Evolutionary conservation across 2,113 vertebrate genomes (phyloP).

Genomic region (Colaptes auratus): DNA sequence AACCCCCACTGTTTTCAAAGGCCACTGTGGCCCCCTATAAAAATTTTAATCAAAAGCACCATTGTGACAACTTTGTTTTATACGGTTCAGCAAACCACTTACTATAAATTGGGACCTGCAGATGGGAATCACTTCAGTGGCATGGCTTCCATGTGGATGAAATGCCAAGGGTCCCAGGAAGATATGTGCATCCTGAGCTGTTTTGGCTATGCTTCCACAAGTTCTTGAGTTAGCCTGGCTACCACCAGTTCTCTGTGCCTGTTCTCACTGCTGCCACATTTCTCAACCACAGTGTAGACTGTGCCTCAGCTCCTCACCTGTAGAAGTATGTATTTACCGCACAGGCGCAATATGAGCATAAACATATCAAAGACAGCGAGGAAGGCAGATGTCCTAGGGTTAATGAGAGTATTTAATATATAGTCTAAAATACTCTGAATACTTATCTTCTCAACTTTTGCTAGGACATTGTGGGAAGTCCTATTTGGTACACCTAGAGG

Average conservation of each 20-base stretch:
- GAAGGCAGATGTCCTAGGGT: not conserved
- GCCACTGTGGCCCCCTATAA: constrained; percentile 17
- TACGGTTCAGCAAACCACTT: constrained; percentile 1
- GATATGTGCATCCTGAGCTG: not conserved
- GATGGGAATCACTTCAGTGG: not conserved
- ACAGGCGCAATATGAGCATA: not conserved
- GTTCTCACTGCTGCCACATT: not conserved
- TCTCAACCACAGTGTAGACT: not conserved
- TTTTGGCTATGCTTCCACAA: not conserved
- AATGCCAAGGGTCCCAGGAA: not conserved
- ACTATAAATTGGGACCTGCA: constrained; percentile 4
- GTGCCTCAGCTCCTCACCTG: not conserved
- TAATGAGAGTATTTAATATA: not conserved
- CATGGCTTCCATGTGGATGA: not conserved
- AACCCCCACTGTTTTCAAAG: constrained; percentile 56
- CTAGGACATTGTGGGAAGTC: not conserved
- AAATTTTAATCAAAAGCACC: constrained; percentile 41
- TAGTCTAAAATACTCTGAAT: not conserved
- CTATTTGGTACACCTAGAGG: not conserved
- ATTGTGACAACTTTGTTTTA: constrained; percentile 46
- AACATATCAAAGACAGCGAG: not conserved
- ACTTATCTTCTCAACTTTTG: not conserved
- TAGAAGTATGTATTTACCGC: not conserved
- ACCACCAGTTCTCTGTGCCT: not conserved
- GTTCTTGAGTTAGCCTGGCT: not conserved